Percentiles rank a stretch among this genome's conserved stretches.
Evolutionary conservation across 1,140 invertebrate genomes (phyloP).

Genomic region (Vanessa atalanta): DNA sequence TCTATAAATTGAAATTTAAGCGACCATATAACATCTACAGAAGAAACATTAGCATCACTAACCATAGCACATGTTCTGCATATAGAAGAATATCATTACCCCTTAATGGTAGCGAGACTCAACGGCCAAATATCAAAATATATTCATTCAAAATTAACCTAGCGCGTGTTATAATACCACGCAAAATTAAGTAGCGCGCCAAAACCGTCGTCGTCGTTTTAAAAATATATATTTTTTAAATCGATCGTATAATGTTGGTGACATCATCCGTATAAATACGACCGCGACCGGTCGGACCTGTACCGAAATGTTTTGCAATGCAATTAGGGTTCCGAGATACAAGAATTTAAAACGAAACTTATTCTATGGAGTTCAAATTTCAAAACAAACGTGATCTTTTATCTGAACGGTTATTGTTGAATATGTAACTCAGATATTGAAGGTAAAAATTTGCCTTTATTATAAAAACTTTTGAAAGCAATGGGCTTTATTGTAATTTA

Average conservation of each 20-base stretch:
- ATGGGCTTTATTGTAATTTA: too few species aligned
- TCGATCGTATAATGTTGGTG: slow-evolving; percentile 27
- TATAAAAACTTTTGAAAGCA: too few species aligned
- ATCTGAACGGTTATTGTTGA: not conserved
- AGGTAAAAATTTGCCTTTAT: too few species aligned
- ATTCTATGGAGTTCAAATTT: slow-evolving; percentile 3
- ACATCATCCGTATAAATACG: slow-evolving; percentile 38
- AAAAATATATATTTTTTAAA: slow-evolving; percentile 12
- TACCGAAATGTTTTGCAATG: slow-evolving; percentile 35
- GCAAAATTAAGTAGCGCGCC: slow-evolving; percentile 9
- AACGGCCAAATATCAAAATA: not conserved
- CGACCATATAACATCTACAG: not conserved
- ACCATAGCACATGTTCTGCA: not conserved
- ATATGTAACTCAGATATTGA: too few species aligned
- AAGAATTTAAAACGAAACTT: slow-evolving; percentile 20
- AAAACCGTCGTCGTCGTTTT: not conserved
- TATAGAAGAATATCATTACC: not conserved
- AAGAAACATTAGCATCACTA: not conserved
- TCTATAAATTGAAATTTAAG: not conserved
- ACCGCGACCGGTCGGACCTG: slow-evolving; percentile 26
- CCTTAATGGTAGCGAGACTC: not conserved
- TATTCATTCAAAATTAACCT: not conserved
- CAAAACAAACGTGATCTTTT: slow-evolving; percentile 18
- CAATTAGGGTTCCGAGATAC: slow-evolving; percentile 25
- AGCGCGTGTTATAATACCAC: not conserved